Conservation (phyloP, 1,140 invertebrate species). For the Melipona quadrifasciata region DNA sequence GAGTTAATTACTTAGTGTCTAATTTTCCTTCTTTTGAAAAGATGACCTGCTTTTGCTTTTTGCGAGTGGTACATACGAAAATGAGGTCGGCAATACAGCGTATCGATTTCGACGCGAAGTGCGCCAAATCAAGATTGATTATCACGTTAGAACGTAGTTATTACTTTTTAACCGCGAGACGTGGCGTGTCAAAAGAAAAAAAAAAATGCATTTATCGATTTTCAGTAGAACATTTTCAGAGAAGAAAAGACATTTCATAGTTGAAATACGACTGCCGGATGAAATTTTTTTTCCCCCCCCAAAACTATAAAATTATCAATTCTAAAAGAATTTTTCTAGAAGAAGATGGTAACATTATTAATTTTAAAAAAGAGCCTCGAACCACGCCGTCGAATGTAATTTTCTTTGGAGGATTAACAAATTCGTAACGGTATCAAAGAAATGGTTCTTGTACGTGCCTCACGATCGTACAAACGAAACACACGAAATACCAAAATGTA, state of each 20-base stretch:
- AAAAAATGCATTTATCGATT: background rate
- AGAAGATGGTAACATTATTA: too few species aligned
- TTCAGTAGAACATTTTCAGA: background rate
- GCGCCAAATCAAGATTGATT: slow-evolving; percentile 36
- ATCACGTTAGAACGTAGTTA: slow-evolving; percentile 25
- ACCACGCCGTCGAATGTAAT: background rate
- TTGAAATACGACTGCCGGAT: too few species aligned
- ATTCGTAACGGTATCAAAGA: slow-evolving; percentile 28
- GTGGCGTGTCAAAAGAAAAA: too few species aligned
- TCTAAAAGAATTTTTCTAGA: background rate
- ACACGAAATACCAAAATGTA: slow-evolving; percentile 25
- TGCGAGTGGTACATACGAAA: slow-evolving; percentile 16
- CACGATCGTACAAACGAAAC: background rate
- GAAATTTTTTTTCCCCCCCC: too few species aligned
- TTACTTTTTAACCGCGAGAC: background rate
- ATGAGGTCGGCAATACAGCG: slow-evolving; percentile 51
- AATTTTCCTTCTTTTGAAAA: slow-evolving; percentile 47
- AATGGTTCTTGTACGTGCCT: background rate
- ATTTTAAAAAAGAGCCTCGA: too few species aligned
- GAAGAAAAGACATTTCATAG: background rate
- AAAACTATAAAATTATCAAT: background rate
- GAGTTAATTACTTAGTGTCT: slow-evolving; percentile 48
- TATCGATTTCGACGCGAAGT: slow-evolving; percentile 53
- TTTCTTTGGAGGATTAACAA: background rate
- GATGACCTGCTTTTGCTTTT: slow-evolving; percentile 53